Conservation (phyloP, 1,140 invertebrate genomes). For the Drosophila guanche region DNA sequence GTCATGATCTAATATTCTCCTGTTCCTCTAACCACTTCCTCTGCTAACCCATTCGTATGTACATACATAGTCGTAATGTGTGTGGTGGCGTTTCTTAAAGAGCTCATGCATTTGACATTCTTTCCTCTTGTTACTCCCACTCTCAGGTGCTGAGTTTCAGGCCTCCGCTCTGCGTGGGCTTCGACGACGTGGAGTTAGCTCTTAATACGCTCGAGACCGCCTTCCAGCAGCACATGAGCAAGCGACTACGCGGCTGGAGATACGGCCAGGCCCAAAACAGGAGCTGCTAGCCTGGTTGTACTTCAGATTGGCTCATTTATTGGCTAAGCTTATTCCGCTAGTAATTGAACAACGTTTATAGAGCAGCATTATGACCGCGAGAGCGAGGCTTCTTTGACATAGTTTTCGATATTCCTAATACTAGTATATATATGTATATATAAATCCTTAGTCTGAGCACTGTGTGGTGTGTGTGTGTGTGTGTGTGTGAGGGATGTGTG, state of each 20-base stretch:
- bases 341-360: slow-evolving; percentile 10
- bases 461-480: neutral
- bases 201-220: slow-evolving; percentile 85
- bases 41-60: too few relatives aligned
- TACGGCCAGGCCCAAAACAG: neutral
- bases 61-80: too few relatives aligned
- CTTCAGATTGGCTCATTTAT: slow-evolving; percentile 5
- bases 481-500: neutral
- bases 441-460: slow-evolving; percentile 2
- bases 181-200: slow-evolving; percentile 92
- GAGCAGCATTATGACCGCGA: slow-evolving; percentile 30
- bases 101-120: slow-evolving; percentile 4
- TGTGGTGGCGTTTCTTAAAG: too few relatives aligned
- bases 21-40: too few relatives aligned
- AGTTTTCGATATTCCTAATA: slow-evolving; percentile 10
- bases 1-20: too few relatives aligned
- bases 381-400: slow-evolving; percentile 40
- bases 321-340: slow-evolving; percentile 9
- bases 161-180: slow-evolving; percentile 96
- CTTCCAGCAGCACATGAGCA: slow-evolving; percentile 83
- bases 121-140: slow-evolving; percentile 9
- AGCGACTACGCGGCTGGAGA: slow-evolving; percentile 64
- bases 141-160: slow-evolving; percentile 93
- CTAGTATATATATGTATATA: slow-evolving; percentile 9
- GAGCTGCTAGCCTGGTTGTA: slow-evolving; percentile 1